Evolutionary conservation across 2,113 vertebrate genomes (phyloP).

Genomic region (Ciconia stormi): DNA sequence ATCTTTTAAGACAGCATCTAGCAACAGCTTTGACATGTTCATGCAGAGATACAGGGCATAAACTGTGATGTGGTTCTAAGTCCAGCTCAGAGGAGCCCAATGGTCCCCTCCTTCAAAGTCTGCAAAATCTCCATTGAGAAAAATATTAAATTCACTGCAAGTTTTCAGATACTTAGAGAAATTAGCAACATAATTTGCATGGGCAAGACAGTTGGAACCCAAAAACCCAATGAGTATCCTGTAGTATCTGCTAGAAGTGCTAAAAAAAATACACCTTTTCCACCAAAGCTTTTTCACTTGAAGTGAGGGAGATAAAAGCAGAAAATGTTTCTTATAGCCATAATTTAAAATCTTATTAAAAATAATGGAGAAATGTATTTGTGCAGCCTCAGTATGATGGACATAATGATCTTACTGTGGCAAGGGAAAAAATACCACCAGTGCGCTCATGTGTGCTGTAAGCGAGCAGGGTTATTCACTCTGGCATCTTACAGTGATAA

Average conservation of each 20-base stretch:
- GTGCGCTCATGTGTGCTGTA: not conserved
- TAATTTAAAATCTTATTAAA: not conserved
- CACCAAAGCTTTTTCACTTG: not conserved
- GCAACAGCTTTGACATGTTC: not conserved
- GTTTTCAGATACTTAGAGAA: not conserved
- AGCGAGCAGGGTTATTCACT: not conserved
- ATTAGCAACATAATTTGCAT: not conserved
- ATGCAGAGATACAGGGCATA: not conserved
- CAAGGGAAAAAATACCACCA: not conserved
- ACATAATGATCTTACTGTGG: not conserved
- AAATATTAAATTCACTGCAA: not conserved
- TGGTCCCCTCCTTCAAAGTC: not conserved
- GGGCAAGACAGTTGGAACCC: not conserved
- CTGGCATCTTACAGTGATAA: not conserved
- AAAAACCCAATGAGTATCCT: not conserved
- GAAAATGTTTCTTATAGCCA: not conserved
- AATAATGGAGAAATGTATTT: not conserved
- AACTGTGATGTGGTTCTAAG: not conserved
- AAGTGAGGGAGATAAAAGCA: not conserved
- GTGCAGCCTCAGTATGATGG: not conserved
- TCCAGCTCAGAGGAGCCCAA: not conserved
- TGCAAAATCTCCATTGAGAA: not conserved
- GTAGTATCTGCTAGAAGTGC: not conserved
- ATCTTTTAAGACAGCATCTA: not conserved
- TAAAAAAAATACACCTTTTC: not conserved